Percentiles rank a stretch among this genome's conserved stretches.
phyloP scores from a whole-genome alignment of 2,113 vertebrate genomes.

The Aythya baeri region DNA sequence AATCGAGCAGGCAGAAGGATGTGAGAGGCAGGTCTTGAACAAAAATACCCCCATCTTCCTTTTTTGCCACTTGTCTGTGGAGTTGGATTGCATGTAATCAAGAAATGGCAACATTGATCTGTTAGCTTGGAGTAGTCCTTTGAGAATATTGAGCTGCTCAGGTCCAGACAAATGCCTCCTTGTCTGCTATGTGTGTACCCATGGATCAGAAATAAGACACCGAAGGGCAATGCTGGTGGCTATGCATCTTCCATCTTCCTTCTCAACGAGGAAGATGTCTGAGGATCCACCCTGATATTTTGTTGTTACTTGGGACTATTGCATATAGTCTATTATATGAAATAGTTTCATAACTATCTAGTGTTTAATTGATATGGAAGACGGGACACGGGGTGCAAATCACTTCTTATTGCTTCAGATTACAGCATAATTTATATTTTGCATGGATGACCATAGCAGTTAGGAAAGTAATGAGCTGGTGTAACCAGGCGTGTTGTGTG shows the following conservation, averaged over 20 bases:
- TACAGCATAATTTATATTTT: slow-evolving; percentile 20
- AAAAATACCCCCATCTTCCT: background rate
- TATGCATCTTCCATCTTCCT: background rate
- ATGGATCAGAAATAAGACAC: fast-evolving
- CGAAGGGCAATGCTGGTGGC: background rate
- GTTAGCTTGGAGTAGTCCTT: background rate
- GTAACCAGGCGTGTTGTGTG: background rate
- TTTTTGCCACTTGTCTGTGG: background rate
- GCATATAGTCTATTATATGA: background rate
- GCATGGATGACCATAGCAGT: background rate
- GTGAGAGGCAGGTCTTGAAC: background rate
- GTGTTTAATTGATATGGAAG: background rate
- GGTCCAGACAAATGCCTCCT: background rate
- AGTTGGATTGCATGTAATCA: background rate
- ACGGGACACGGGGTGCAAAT: background rate
- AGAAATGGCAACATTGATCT: background rate
- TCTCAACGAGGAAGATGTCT: background rate
- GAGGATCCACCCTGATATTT: background rate
- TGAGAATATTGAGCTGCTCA: background rate
- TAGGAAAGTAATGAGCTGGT: background rate
- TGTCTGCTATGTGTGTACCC: background rate
- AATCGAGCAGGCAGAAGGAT: background rate
- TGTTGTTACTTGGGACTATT: background rate
- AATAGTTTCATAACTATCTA: background rate
- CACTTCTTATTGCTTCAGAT: background rate